Evolutionary conservation across 2,113 vertebrate species (phyloP).

Genomic region (Calyptomena viridis): DNA sequence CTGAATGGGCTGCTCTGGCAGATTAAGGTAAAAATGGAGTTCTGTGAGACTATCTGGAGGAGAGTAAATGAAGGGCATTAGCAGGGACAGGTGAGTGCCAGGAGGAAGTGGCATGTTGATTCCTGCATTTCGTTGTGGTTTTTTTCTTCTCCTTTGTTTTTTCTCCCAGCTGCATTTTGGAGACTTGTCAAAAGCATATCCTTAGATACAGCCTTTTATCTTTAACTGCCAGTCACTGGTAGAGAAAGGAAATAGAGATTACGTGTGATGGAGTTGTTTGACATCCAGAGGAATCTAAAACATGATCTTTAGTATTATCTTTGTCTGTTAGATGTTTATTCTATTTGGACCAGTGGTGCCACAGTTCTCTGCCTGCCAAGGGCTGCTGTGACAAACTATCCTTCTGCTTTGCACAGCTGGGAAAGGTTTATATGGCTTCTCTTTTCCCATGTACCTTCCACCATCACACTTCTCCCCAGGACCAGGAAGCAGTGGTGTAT

Average conservation of each 20-base stretch:
- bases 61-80: background rate
- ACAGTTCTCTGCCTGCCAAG: background rate
- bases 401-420: background rate
- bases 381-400: background rate
- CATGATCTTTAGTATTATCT: background rate
- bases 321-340: background rate
- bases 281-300: background rate
- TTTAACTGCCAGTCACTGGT: background rate
- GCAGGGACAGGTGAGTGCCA: background rate
- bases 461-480: background rate
- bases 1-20: background rate
- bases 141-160: background rate
- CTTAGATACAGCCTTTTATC: constrained; percentile 20
- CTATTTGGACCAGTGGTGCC: background rate
- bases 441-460: background rate
- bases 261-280: background rate
- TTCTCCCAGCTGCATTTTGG: background rate
- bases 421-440: background rate
- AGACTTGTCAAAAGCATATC: background rate
- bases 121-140: background rate
- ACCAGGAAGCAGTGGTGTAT: background rate
- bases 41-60: background rate
- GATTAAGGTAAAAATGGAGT: background rate
- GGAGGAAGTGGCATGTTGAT: background rate
- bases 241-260: background rate